Base-by-base conservation (phyloP, 2,888 invertebrate genomes). In the Agriopis aurantiaria region DNA sequence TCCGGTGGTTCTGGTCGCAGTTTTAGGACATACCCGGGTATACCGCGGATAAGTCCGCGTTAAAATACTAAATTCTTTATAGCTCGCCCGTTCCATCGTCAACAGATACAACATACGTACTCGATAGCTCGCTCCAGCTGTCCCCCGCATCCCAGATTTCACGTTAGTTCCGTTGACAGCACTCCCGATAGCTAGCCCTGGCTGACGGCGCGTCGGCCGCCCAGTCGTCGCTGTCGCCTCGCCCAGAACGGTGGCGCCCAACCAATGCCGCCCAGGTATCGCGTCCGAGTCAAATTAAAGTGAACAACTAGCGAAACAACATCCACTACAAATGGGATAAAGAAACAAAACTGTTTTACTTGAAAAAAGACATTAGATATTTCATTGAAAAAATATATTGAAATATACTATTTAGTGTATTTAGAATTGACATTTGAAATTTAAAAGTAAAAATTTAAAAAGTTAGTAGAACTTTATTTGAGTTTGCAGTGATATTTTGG, bases 241-340 rank as follows among this genome's bases (percentile, higher is more conserved):
- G 58, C 60, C 33, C 65, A 40, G 71, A 61, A 52, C 77, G 67
- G 71, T 71, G 55, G 63, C 70, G 65, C 75, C 73, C 58, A 69
- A 72, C 75, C 65, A 90, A 91, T 92, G 91, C 88, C 86, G 88
- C 89, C 86, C 68, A 88, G 80, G 67, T 85, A 84, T 72, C 89
- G 89, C 69, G 86, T 89, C 56, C 89, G 93, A 74, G 93, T 92
- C 75, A 93, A 93, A 85, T 91, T 92, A 86, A 91, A 91, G 86
- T 82, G 77, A 82, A 58, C 60, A 68, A 43, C 57, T 69, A 4
- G 33, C 43, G 17, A 63, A 64, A 59, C 41, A 69, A 73, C 8
- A 75, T 48, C 67, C 60, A 72, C 53, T 78, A 87, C 88, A 87
- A 91, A 91, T 90, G 91, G 91, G 91, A 89, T 91, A 91, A 89